Evolutionary conservation across 2,888 invertebrate genomes (phyloP).

Genomic region (Trypoxylon attenuatum): DNA sequence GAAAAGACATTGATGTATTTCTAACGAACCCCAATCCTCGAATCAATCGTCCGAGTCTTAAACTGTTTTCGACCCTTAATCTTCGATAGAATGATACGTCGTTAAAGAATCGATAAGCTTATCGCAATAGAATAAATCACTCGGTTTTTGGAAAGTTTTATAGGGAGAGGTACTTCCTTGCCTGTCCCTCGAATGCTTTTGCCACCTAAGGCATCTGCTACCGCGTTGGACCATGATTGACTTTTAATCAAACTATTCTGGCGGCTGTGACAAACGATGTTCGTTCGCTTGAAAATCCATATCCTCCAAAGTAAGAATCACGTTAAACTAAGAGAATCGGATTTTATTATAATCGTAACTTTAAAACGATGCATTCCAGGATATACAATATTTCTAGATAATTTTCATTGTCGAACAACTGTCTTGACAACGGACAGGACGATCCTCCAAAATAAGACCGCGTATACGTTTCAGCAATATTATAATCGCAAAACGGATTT

Average conservation of each 20-base stretch:
- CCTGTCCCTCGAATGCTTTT: not conserved
- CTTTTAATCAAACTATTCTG: constrained; percentile 1
- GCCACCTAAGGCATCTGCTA: not conserved
- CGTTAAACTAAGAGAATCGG: no score
- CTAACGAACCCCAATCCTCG: not conserved
- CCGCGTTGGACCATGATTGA: not conserved
- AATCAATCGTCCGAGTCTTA: constrained; percentile 15
- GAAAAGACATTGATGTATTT: not conserved
- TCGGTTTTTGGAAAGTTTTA: not conserved
- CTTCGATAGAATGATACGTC: constrained; percentile 7
- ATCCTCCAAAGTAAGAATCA: no score
- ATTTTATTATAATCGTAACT: no score
- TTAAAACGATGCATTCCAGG: no score
- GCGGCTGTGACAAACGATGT: not conserved
- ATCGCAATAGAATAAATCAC: constrained; percentile 17
- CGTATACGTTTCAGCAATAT: not conserved
- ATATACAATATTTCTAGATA: no score
- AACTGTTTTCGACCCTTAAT: constrained; percentile 3
- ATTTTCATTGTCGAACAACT: no score
- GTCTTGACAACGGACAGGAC: no score
- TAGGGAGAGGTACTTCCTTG: not conserved
- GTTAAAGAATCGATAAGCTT: constrained; percentile 19
- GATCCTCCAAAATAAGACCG: no score
- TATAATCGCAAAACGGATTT: not conserved
- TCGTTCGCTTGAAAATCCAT: no score